phyloP scores from a whole-genome alignment of 1,140 invertebrate species.

The Oscheius sp. region DNA sequence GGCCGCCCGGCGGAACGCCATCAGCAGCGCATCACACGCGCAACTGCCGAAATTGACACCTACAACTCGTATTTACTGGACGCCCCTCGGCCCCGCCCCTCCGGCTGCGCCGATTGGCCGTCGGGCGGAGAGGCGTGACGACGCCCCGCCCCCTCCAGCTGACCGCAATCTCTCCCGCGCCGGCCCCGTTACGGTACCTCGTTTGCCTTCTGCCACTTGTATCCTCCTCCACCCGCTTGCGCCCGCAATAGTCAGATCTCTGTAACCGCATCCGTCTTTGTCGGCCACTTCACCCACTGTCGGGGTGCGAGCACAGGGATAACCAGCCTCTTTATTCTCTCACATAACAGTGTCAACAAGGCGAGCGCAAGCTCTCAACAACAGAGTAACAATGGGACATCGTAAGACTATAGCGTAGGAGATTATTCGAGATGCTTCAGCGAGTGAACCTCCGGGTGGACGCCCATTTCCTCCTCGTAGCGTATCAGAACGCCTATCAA shows the following conservation, averaged over 20 bases:
- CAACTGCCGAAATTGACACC: constrained; percentile 47
- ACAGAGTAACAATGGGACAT: constrained; percentile 10
- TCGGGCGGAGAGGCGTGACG: constrained; percentile 1
- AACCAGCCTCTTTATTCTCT: constrained; percentile 10
- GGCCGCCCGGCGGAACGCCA: constrained; percentile 21
- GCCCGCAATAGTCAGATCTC: too few relatives aligned
- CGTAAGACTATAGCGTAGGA: too few relatives aligned
- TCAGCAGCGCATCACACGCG: constrained; percentile 31
- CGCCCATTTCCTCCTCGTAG: constrained; percentile 41
- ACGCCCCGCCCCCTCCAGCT: not conserved
- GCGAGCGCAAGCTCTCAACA: not conserved
- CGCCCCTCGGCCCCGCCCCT: constrained; percentile 21
- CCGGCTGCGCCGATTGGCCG: constrained; percentile 20
- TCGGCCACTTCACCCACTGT: constrained; percentile 5
- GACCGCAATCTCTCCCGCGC: constrained; percentile 14
- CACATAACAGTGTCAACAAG: constrained; percentile 21
- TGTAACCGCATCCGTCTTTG: constrained; percentile 3
- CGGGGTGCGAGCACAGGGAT: not conserved
- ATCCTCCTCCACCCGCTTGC: too few relatives aligned
- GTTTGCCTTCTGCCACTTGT: not conserved
- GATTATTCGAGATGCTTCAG: not conserved
- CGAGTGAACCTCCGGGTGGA: constrained; percentile 23
- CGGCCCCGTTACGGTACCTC: not conserved
- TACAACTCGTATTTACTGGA: constrained; percentile 45
- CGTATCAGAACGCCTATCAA: constrained; percentile 43